phyloP scores from a whole-genome alignment of 2,888 invertebrate species.

The Polydrusus tereticollis region DNA sequence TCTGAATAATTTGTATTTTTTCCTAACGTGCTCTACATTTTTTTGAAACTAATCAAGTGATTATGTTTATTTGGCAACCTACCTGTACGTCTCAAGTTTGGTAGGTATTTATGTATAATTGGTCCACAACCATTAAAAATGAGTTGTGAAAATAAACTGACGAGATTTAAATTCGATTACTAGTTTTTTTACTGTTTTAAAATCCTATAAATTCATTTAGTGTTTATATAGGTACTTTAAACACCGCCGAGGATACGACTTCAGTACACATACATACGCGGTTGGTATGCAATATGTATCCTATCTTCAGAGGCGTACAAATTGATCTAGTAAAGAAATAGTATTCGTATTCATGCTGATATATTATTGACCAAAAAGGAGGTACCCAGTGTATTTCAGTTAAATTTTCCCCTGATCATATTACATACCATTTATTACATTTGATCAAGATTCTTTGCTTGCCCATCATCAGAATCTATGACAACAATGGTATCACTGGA shows the following conservation, averaged over 20 bases:
- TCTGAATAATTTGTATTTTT: too few relatives aligned
- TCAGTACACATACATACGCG: too few relatives aligned
- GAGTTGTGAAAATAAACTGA: constrained; percentile 6
- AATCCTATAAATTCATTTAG: constrained; percentile 6
- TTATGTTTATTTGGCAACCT: not conserved
- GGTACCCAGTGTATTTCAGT: too few relatives aligned
- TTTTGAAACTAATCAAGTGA: too few relatives aligned
- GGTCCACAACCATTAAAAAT: not conserved
- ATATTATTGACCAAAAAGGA: too few relatives aligned
- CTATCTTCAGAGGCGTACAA: not conserved
- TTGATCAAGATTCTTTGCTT: too few relatives aligned
- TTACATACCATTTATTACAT: too few relatives aligned
- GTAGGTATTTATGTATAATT: not conserved
- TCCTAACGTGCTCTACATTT: too few relatives aligned
- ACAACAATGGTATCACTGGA: too few relatives aligned
- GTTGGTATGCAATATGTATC: not conserved
- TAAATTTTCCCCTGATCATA: too few relatives aligned
- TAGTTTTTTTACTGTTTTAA: not conserved
- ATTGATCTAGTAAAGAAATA: not conserved
- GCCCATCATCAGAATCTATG: too few relatives aligned
- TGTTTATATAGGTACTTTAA: constrained; percentile 1
- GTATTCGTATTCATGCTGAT: too few relatives aligned
- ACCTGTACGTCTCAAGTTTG: not conserved
- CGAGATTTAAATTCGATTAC: not conserved
- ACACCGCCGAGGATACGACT: constrained; percentile 1